Evolutionary conservation across 2,888 invertebrate genomes (phyloP), one percentile per base, ranked within the genome.

Genomic region (Agonum fuliginosum): DNA sequence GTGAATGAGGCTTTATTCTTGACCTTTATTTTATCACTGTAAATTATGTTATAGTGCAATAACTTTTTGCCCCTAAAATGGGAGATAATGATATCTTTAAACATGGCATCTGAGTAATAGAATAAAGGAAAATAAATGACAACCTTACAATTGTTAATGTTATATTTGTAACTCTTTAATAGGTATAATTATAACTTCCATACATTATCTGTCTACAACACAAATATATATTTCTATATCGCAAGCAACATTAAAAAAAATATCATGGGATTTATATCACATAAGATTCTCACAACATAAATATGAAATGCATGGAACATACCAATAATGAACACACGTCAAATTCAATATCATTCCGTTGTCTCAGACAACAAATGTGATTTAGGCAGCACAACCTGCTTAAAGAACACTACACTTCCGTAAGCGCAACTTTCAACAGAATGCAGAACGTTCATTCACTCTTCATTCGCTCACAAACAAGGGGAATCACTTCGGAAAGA

Each of bases 171-270:
- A 75, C 75, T 75, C 75, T 41, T 73, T 20, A 73, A 62, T 72
- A 69, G 14, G 30, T 54, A 67, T 43, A 37, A 65, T 73, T 73
- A 48, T 75, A 73, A 75, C 75, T 75, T 67, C 67, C 75, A 67
- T 75, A 75, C 67, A 75, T 24, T 65, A 72, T 73, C 37, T 73
- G 30, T 75, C 75, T 75, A 75, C 67, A 67, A 67, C 67, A 67
- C 67, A 75, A 72, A 72, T 72, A 72, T 67, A 71, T 75, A 75
- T 75, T 48, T 75, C 46, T 75, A 75, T 70, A 77, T 77, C 70
- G 77, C 77, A 77, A 77, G 77, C 77, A 77, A 77, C 77, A 77
- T 77, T 77, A 77, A 77, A 77, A 77, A 77, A 77, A 77, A 77
- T 77, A 77, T 76, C 76, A 76, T 77, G 77, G 77, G 69, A 77